phyloP scores from a whole-genome alignment of 2,888 invertebrate species.

The Oeneis ivallda region DNA sequence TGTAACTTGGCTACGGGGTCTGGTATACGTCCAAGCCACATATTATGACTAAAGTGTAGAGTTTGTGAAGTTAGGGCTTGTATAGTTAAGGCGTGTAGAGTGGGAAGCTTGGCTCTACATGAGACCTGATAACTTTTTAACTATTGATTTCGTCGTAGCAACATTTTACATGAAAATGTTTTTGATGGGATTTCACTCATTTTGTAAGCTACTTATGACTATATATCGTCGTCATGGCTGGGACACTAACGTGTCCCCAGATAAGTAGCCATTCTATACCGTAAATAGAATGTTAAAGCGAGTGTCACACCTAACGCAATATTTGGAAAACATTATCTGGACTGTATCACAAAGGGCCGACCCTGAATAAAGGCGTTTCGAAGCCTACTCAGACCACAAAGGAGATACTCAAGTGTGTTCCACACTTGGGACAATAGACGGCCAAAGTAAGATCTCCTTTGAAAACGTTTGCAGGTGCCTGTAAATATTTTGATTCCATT shows the following conservation, averaged over 20 bases:
- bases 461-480: slow-evolving; percentile 19
- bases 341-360: slow-evolving; percentile 18
- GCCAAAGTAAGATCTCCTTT: slow-evolving; percentile 25
- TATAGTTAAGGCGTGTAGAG: too few species aligned
- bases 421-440: slow-evolving; percentile 26
- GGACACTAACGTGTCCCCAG: too few species aligned
- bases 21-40: too few species aligned
- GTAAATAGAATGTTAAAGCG: slow-evolving; percentile 21
- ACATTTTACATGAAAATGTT: too few species aligned
- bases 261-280: slow-evolving; percentile 3
- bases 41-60: too few species aligned
- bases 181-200: slow-evolving; percentile 6
- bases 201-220: too few species aligned
- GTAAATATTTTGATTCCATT: slow-evolving; percentile 36
- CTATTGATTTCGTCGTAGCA: too few species aligned
- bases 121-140: too few species aligned
- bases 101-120: too few species aligned
- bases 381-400: slow-evolving; percentile 20
- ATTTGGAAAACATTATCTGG: slow-evolving; percentile 21
- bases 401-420: slow-evolving; percentile 16
- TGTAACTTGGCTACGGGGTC: too few species aligned
- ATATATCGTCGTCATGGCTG: too few species aligned
- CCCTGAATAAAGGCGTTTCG: slow-evolving; percentile 19
- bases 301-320: slow-evolving; percentile 10
- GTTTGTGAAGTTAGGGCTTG: too few species aligned